These are phyloP conservation scores for Oreocharis arfaki DNA, from an alignment of 2,113 vertebrate species.

Conservation along the genomic window DNA sequence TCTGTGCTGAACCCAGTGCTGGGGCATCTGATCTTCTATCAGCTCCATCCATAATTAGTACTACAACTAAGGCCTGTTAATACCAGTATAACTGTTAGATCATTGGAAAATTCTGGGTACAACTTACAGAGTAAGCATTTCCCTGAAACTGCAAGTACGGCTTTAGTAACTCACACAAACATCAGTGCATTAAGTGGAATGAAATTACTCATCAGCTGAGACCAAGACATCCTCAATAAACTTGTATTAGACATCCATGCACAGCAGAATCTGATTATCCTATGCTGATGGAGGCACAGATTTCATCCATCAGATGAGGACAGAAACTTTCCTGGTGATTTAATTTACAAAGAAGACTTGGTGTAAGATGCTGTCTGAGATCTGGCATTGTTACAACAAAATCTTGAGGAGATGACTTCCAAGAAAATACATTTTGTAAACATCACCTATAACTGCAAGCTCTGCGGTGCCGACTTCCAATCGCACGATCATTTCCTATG, in stretches of 20 bases:
- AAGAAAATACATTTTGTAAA: neutral
- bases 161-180: neutral
- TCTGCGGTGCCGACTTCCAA: neutral
- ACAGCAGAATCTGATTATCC: neutral
- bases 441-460: neutral
- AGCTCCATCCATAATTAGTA: neutral
- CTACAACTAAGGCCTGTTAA: neutral
- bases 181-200: neutral
- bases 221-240: neutral
- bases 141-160: neutral
- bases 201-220: neutral
- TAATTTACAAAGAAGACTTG: neutral
- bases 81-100: neutral
- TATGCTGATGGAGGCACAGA: neutral
- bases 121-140: neutral
- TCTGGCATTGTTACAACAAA: neutral
- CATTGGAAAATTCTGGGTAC: neutral
- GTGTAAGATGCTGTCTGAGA: neutral
- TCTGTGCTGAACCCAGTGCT: neutral
- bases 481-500: neutral
- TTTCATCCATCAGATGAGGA: neutral
- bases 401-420: neutral
- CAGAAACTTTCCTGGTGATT: neutral
- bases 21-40: neutral
- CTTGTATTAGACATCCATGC: neutral